These are phyloP conservation scores for Pyrgus malvae DNA, from an alignment of 2,888 invertebrate genomes.

Conservation along the genomic window DNA sequence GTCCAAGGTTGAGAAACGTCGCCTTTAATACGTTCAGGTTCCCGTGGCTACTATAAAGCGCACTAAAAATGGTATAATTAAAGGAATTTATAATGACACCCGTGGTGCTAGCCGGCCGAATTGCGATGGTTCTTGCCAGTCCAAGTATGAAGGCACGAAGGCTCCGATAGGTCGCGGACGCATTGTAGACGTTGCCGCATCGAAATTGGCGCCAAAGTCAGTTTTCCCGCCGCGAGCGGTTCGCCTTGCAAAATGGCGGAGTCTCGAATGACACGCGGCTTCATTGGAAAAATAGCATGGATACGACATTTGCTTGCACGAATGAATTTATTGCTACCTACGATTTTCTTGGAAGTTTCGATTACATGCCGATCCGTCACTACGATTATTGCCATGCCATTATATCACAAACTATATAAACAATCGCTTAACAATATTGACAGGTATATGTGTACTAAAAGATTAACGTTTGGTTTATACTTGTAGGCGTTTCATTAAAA, in stretches of 20 bases:
- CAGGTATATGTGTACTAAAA: too few species aligned
- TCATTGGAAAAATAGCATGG: slow-evolving; percentile 52
- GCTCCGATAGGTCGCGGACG: slow-evolving; percentile 48
- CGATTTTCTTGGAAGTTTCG: not conserved
- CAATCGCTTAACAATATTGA: too few species aligned
- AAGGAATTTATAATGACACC: slow-evolving; percentile 71
- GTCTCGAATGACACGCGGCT: slow-evolving; percentile 74
- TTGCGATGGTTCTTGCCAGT: slow-evolving; percentile 41
- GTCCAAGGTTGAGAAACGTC: slow-evolving; percentile 33
- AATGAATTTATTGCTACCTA: not conserved
- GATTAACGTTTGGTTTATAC: too few species aligned
- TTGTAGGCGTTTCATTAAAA: too few species aligned
- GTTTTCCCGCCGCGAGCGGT: slow-evolving; percentile 76
- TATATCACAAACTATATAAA: too few species aligned
- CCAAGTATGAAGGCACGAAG: slow-evolving; percentile 21
- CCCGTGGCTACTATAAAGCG: slow-evolving; percentile 55
- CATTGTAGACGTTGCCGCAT: slow-evolving; percentile 54
- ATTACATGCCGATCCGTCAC: not conserved
- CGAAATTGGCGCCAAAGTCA: slow-evolving; percentile 79
- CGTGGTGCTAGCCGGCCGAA: slow-evolving; percentile 45
- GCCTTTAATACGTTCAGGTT: slow-evolving; percentile 47
- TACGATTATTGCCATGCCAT: too few species aligned
- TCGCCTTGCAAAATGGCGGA: slow-evolving; percentile 79
- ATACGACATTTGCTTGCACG: slow-evolving; percentile 41
- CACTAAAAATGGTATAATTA: slow-evolving; percentile 73